phyloP scores from a whole-genome alignment of 2,888 invertebrate species.

The Spatulosminthurus flaviceps region DNA sequence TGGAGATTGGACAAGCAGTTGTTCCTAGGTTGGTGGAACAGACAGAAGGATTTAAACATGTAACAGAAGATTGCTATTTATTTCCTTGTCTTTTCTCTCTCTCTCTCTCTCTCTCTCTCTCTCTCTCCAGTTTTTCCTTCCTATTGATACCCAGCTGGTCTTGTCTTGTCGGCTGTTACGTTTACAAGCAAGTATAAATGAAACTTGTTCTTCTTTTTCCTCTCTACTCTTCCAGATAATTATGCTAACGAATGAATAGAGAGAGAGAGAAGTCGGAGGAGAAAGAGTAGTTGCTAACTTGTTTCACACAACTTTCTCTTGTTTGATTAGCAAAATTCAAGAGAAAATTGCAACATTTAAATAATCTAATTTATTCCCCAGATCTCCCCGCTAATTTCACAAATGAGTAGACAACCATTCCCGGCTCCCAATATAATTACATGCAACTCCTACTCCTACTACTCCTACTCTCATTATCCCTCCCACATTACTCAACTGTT shows the following conservation, averaged over 20 bases:
- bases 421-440: not conserved
- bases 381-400: conserved; percentile 14
- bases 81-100: conserved; percentile 24
- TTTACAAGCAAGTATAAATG: no score
- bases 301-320: not conserved
- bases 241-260: conserved; percentile 35
- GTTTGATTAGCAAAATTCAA: conserved; percentile 9
- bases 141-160: no score
- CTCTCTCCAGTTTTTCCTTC: no score
- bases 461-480: not conserved
- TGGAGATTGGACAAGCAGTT: no score
- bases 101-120: no score
- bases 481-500: not conserved
- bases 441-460: not conserved
- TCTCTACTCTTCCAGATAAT: conserved; percentile 18
- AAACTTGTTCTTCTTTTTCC: conserved; percentile 25
- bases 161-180: no score
- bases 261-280: not conserved
- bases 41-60: no score
- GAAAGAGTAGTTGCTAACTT: conserved; percentile 14
- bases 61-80: conserved; percentile 22
- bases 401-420: not conserved
- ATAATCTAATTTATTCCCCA: conserved; percentile 11
- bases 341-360: conserved; percentile 18
- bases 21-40: not conserved